phyloP scores from a whole-genome alignment of 2,113 vertebrate genomes.

The Cyrtonyx montezumae region DNA sequence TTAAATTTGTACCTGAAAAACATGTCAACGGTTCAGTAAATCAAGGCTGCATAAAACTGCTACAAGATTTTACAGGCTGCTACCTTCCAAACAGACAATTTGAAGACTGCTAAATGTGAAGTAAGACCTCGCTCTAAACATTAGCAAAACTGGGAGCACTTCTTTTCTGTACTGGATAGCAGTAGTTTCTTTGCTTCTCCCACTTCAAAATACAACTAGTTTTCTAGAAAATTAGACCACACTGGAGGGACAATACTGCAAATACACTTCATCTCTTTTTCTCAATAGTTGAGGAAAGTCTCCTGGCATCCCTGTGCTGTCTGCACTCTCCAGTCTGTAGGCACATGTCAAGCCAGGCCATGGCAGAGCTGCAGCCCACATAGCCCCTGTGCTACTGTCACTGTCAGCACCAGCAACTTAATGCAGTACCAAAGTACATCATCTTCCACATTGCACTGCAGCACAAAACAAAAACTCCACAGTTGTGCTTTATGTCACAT shows the following conservation, averaged over 20 bases:
- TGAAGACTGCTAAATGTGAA: neutral
- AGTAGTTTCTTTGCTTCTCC: neutral
- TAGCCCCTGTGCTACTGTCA: no score
- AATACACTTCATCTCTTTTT: neutral
- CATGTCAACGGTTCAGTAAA: neutral
- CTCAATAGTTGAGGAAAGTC: no score
- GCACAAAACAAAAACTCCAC: neutral
- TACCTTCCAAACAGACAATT: neutral
- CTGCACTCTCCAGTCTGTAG: neutral
- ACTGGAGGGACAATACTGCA: neutral
- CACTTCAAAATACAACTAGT: neutral
- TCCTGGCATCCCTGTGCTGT: neutral
- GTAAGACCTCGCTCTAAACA: neutral
- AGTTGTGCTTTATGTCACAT: neutral
- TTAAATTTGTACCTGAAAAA: neutral
- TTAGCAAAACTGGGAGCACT: neutral
- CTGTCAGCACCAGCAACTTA: neutral
- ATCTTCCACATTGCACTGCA: neutral
- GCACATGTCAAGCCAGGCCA: neutral
- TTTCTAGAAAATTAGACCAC: neutral
- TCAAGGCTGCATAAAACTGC: neutral
- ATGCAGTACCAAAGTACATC: no score
- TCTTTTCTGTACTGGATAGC: neutral
- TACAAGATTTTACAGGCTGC: neutral
- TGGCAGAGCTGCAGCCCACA: neutral